Percentiles rank a stretch among this genome's conserved stretches.
phyloP scores from a whole-genome alignment of 2,113 vertebrate species.

The Sialia sialis region DNA sequence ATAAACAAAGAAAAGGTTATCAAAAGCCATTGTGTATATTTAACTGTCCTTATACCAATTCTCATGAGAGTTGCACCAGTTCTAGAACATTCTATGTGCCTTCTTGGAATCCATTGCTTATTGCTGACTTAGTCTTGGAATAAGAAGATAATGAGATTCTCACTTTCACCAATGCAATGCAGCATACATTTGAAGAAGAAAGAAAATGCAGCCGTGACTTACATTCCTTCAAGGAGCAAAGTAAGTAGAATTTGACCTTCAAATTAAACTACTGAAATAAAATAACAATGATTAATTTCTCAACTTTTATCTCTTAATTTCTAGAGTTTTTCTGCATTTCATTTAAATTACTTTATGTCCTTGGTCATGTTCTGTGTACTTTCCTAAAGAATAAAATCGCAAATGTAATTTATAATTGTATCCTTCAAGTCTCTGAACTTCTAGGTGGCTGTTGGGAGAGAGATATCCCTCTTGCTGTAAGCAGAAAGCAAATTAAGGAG shows the following conservation, averaged over 20 bases:
- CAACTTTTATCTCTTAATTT: constrained; percentile 1
- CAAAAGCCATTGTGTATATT: neutral
- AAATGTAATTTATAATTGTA: constrained; percentile 58
- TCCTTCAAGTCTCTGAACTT: neutral
- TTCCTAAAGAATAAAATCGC: constrained; percentile 3
- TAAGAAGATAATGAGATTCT: neutral
- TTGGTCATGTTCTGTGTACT: constrained; percentile 52
- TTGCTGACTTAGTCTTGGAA: neutral
- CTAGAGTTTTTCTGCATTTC: constrained; percentile 54
- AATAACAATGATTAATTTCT: constrained; percentile 43
- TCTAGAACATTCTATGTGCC: neutral
- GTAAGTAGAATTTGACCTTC: constrained; percentile 59
- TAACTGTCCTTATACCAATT: neutral
- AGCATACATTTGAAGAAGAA: neutral
- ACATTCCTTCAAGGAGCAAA: constrained; percentile 4
- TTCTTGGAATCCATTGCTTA: neutral
- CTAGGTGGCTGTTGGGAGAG: neutral
- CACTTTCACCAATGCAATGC: neutral
- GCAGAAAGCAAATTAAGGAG: neutral
- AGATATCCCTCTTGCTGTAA: neutral
- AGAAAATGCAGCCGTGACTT: neutral
- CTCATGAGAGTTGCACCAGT: neutral
- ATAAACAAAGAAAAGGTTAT: neutral
- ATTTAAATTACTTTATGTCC: constrained; percentile 68
- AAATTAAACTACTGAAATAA: constrained; percentile 28